Base-by-base conservation (phyloP, 2,888 invertebrate species). In the Campoletis raptor region DNA sequence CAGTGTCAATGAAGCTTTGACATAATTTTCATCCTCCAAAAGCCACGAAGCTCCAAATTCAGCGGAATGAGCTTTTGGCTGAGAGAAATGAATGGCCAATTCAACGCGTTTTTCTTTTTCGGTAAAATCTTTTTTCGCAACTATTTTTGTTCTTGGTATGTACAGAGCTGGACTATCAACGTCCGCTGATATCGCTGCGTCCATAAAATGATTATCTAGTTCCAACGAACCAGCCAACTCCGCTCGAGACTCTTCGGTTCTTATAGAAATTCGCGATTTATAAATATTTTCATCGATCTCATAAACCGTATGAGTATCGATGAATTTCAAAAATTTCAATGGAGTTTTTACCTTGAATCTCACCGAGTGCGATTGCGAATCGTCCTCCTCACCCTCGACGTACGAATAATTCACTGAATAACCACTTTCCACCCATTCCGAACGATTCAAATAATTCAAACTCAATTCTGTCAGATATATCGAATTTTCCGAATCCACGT, bases 111-210 rank as follows among this genome's bases (percentile, higher is more conserved):
- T 97, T 89, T 97, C 97, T 0, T 95, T 93, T 0, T 96, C 95
- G 0, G 96, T 96, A 87, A 97, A 96, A 90, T 97, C 96, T 89
- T 97, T 97, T 89, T 96, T 97, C 67, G 96, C 95, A 88, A 95
- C 95, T 90, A 97, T 95, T 89, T 96, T 96, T 36, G 96, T 96
- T 87, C 95, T 96, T 80, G 97, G 97, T 77, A 97, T 95, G 3
- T 95, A 95, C 30, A 97, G 94, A 76, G 96, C 95, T 0, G 96
- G 95, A 0, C 97, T 96, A 0, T 96, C 95, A 1, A 97, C 94
- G 88, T 96, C 95, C n/a, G 96, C 91, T 21, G 95, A 95, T 61
- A 96, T 94, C 0, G 95, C 95, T 0, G 96, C 95, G 89, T 97
- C 96, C 15, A 97, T 93, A 90, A 96, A 96, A 5, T 95, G 96